Conservation (phyloP, 2,797 vertebrate genomes). For the Malurus splendens region DNA sequence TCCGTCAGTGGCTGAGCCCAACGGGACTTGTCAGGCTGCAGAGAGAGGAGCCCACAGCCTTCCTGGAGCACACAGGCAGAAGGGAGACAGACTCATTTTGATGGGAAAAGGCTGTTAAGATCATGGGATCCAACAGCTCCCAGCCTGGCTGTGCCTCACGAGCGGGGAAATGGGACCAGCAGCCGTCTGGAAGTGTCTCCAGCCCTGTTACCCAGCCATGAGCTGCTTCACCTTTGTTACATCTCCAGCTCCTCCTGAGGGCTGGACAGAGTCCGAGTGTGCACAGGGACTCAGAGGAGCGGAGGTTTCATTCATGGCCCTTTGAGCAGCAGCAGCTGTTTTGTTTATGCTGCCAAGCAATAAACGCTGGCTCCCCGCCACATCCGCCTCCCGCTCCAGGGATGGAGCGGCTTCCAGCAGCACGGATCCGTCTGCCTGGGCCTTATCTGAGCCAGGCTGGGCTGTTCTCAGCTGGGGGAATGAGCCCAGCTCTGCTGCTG, state of each 20-base stretch:
- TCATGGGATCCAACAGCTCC: background rate
- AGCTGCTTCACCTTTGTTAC: background rate
- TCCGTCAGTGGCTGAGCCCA: accelerated
- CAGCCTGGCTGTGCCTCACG: background rate
- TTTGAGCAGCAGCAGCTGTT: conserved; percentile 23
- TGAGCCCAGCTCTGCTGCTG: background rate
- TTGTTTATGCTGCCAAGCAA: conserved; percentile 6
- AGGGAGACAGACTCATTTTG: background rate
- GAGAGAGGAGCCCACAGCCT: background rate
- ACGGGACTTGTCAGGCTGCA: accelerated
- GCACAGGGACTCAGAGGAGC: background rate
- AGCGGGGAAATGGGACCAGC: background rate
- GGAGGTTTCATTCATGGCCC: background rate
- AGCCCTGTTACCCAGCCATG: background rate
- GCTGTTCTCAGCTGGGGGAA: background rate
- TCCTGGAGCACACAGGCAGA: background rate
- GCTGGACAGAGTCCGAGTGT: background rate
- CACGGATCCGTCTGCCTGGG: background rate
- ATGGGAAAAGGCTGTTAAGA: background rate
- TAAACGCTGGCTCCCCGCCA: background rate
- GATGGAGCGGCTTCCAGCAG: background rate
- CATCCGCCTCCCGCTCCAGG: background rate
- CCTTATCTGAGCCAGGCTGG: background rate
- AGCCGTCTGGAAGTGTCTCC: background rate
- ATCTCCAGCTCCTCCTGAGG: background rate